A percentile compares a stretch with the other conserved stretches of the same genome.
These are phyloP conservation scores for Allolobophora icterica DNA, from an alignment of 2,888 invertebrate species.

Conservation along the genomic window DNA sequence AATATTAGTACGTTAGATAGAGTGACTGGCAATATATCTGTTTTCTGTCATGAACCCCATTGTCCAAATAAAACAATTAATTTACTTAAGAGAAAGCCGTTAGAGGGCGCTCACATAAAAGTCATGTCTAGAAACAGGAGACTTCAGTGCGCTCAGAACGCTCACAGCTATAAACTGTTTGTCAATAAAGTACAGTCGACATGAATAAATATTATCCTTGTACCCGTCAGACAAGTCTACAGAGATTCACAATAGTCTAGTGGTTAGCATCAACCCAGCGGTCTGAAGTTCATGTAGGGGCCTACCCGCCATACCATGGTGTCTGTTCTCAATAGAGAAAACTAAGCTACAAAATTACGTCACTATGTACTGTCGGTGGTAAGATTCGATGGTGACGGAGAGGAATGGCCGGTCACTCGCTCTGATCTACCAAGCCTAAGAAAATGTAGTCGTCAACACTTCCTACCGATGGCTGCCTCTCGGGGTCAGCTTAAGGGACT, in stretches of 20 bases:
- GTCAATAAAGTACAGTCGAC: neutral
- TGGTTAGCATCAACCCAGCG: neutral
- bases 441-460: too few relatives aligned
- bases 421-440: too few relatives aligned
- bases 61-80: slow-evolving; percentile 2
- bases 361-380: too few relatives aligned
- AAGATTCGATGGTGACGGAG: too few relatives aligned
- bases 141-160: neutral
- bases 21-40: neutral
- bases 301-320: neutral
- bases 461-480: too few relatives aligned
- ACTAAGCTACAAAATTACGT: too few relatives aligned
- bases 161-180: neutral
- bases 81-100: neutral
- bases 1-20: neutral
- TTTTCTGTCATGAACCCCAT: neutral
- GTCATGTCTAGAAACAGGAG: neutral
- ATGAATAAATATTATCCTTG: neutral
- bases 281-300: neutral
- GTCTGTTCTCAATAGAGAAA: neutral
- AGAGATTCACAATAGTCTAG: neutral
- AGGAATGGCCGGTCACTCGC: too few relatives aligned
- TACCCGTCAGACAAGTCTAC: neutral
- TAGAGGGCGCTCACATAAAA: neutral
- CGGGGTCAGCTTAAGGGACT: too few relatives aligned